These are phyloP conservation scores for Drosophila picticornis DNA, from an alignment of 2,888 invertebrate genomes.

Conservation along the genomic window DNA sequence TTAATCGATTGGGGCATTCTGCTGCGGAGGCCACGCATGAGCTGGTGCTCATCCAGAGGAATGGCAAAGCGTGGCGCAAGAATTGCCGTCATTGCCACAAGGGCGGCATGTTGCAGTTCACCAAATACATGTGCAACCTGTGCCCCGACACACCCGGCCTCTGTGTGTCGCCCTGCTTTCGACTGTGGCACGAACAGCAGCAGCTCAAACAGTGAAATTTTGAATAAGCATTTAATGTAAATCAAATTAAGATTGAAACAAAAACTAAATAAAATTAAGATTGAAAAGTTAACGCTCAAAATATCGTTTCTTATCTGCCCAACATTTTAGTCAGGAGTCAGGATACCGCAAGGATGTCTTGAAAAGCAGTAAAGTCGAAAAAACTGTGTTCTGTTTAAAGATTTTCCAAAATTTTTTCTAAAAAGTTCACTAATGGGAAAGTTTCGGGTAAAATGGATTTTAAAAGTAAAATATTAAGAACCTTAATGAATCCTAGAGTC, in stretches of 20 bases:
- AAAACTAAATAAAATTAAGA: constrained; percentile 1
- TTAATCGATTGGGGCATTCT: background rate
- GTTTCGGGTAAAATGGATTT: background rate
- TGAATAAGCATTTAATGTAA: constrained; percentile 8
- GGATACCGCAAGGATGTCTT: background rate
- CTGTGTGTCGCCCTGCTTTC: constrained; percentile 70
- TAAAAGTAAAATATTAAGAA: background rate
- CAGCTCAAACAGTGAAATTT: constrained; percentile 9
- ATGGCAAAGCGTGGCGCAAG: constrained; percentile 60
- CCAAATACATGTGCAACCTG: constrained; percentile 62
- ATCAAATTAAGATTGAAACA: background rate
- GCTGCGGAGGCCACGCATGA: constrained; percentile 35
- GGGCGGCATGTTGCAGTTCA: constrained; percentile 67
- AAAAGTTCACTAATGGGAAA: background rate
- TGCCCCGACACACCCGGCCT: constrained; percentile 72
- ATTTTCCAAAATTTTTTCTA: background rate
- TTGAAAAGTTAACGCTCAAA: background rate
- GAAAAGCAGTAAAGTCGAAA: background rate
- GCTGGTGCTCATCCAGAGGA: constrained; percentile 42
- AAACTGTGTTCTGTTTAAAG: background rate
- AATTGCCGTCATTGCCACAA: constrained; percentile 71
- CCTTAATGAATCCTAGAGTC: background rate
- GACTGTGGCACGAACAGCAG: constrained; percentile 67
- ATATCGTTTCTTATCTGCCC: background rate
- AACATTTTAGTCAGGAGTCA: background rate